phyloP scores from a whole-genome alignment of 53 echinoderm and acorn worm species.

The Apostichopus leukothele region DNA sequence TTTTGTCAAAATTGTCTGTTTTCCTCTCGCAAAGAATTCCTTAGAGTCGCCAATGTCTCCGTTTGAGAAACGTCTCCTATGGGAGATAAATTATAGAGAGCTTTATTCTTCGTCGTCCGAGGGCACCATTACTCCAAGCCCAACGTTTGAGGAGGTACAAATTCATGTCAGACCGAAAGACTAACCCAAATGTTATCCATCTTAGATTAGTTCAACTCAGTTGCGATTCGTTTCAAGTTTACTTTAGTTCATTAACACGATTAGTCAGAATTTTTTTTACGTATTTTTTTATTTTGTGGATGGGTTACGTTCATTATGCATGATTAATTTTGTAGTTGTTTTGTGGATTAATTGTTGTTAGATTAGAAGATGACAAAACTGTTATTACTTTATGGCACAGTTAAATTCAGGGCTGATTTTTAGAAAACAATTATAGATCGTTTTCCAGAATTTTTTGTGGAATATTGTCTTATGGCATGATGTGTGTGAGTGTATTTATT shows the following conservation, averaged over 20 bases:
- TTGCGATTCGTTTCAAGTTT: too few species aligned
- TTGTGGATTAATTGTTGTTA: not conserved
- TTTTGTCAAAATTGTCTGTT: not conserved
- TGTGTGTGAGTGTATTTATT: too few species aligned
- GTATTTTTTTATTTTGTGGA: not conserved
- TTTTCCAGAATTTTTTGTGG: too few species aligned
- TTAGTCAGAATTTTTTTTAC: not conserved
- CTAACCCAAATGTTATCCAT: too few species aligned
- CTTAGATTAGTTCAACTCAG: too few species aligned
- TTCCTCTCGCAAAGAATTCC: not conserved
- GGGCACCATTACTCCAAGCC: slow-evolving; percentile 11
- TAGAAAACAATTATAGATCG: too few species aligned
- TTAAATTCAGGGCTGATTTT: too few species aligned
- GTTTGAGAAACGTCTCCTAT: slow-evolving; percentile 77
- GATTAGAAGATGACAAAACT: not conserved
- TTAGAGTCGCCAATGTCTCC: slow-evolving; percentile 61
- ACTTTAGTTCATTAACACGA: too few species aligned
- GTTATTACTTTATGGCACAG: too few species aligned
- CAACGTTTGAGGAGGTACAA: slow-evolving; percentile 32
- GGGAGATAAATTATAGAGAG: slow-evolving; percentile 82
- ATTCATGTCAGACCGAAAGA: slow-evolving; percentile 4
- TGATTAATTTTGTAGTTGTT: not conserved
- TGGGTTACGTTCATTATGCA: not conserved
- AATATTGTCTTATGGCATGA: too few species aligned
- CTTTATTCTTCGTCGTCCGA: slow-evolving; percentile 45